phyloP scores from a whole-genome alignment of 2,797 vertebrate genomes.

The Furcifer pardalis region DNA sequence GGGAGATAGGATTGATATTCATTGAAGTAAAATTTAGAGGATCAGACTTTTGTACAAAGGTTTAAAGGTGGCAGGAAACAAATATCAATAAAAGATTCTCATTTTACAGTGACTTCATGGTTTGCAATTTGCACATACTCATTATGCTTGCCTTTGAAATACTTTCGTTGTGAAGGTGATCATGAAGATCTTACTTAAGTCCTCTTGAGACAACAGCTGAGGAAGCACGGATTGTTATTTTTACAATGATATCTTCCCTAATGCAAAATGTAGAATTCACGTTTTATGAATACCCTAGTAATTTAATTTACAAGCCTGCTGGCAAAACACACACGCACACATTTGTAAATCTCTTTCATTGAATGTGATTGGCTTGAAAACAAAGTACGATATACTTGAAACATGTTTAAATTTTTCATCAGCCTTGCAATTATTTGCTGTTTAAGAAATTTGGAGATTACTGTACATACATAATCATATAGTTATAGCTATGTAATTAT shows the following conservation, averaged over 20 bases:
- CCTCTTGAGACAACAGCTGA: conserved; percentile 25
- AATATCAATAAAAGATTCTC: conserved; percentile 76
- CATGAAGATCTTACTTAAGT: conserved; percentile 1
- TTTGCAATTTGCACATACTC: conserved; percentile 63
- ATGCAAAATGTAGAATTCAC: conserved; percentile 35
- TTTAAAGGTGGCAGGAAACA: conserved; percentile 73
- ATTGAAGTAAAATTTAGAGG: conserved; percentile 60
- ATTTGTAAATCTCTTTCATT: conserved; percentile 49
- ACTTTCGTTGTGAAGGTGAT: conserved; percentile 16
- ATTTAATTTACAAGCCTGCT: conserved; percentile 30
- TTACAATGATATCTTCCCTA: background rate
- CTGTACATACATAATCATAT: conserved; percentile 38
- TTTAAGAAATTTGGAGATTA: conserved; percentile 41
- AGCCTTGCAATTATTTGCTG: conserved; percentile 52
- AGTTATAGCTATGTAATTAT: conserved; percentile 37
- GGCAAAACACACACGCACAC: conserved; percentile 11
- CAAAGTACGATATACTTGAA: conserved; percentile 50
- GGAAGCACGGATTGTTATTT: conserved; percentile 33
- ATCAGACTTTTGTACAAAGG: conserved; percentile 72
- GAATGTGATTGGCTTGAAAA: conserved; percentile 41
- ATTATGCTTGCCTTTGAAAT: conserved; percentile 44
- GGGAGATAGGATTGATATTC: conserved; percentile 25
- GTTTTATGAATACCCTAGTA: conserved; percentile 9
- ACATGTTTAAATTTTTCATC: conserved; percentile 37
- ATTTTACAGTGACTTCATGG: conserved; percentile 77